A percentile compares a stretch with the other conserved stretches of the same genome.
phyloP scores from a whole-genome alignment of 2,797 vertebrate genomes.

The Hapalemur alaotrensis region DNA sequence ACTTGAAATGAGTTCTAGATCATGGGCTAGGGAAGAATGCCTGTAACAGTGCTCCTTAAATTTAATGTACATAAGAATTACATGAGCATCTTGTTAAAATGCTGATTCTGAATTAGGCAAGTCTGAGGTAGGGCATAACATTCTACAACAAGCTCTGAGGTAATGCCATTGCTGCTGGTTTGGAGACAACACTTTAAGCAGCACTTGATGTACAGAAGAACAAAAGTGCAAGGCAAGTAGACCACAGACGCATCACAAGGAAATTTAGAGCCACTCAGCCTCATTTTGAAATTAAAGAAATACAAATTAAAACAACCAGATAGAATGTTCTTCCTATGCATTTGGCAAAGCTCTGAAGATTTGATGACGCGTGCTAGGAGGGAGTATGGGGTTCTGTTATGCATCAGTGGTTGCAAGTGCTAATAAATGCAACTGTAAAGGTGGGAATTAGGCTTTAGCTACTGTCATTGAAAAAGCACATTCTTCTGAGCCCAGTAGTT shows the following conservation, averaged over 20 bases:
- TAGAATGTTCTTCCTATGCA: background rate
- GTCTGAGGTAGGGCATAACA: background rate
- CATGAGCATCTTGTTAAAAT: background rate
- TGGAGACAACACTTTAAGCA: background rate
- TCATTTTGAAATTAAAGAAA: constrained; percentile 25
- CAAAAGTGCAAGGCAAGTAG: background rate
- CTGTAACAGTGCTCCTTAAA: background rate
- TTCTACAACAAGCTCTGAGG: background rate
- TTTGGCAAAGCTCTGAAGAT: background rate
- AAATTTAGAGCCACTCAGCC: background rate
- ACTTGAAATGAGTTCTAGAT: background rate
- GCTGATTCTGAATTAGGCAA: background rate
- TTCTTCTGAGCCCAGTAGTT: background rate
- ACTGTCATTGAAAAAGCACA: background rate
- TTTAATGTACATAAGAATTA: background rate
- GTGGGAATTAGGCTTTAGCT: background rate
- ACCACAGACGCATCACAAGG: background rate
- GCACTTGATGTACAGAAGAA: background rate
- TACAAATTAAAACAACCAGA: background rate
- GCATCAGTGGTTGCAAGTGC: background rate
- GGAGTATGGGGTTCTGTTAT: background rate
- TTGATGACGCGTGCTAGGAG: background rate
- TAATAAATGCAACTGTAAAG: background rate
- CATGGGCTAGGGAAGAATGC: background rate
- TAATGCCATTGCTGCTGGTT: background rate